Base-by-base conservation (phyloP, 2,113 vertebrate genomes). In the Aegotheles bennettii region DNA sequence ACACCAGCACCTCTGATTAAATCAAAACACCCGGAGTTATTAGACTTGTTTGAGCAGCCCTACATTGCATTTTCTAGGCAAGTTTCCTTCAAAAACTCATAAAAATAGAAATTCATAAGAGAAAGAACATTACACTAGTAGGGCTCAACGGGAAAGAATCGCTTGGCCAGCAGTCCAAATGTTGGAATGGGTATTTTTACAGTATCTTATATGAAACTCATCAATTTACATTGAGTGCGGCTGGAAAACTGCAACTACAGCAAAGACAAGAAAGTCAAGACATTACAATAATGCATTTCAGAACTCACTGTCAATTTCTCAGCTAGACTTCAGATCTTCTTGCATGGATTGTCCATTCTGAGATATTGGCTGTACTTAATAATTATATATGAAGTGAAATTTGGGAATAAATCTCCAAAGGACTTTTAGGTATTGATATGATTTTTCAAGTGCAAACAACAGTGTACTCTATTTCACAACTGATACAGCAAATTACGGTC, bases 21-120 rank as follows among this genome's bases (percentile, higher is more conserved):
- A 92, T 93, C 54, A 83, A 96, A 96, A 74, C 40, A 54, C n/a
- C 33, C 1, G 3, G 69, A 69, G 40, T 95, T 94, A 92, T 95
- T 97, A 93, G 82, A 93, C 56, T 61, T 82, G 64, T 97, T 94
- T 92, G 65, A 96, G 61, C 45, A 87, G 89, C 12, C 16, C 6
- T 84, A 77, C 53, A 40, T 65, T 65, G 60, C 53, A 89, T 95
- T 96, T 97, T 81, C 73, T 84, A 93, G 79, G 54, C 59, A 68
- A 94, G 78, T 91, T 82, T 94, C 73, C 76, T 76, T 94, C 71
- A 81, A 95, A 97, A 97, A 70, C 63, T 88, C 67, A 84, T 96
- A 97, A 97, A 96, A 97, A 92, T 91, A 96, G 79, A 97, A 95
- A 96, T 96, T 92, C 36, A 65, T 96, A 94, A 96, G 78, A 96